A percentile compares a stretch with the other conserved stretches of the same genome.
Evolutionary conservation across 2,797 vertebrate genomes (phyloP).

Genomic region (Characodon lateralis): DNA sequence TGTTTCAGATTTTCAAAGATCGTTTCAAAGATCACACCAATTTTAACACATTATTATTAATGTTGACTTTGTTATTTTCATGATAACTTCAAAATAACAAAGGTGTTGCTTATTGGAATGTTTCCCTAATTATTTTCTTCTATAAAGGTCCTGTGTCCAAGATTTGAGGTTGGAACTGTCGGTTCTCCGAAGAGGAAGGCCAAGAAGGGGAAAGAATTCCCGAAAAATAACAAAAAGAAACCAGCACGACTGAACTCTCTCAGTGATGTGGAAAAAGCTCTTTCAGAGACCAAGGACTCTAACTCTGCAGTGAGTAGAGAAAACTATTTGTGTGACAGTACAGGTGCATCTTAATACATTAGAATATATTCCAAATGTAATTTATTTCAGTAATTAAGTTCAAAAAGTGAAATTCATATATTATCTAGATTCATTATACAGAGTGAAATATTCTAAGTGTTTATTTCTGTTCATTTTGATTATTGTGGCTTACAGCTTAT

Average conservation of each 20-base stretch:
- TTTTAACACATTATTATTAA: too few species aligned
- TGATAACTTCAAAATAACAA: not conserved
- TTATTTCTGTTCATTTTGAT: not conserved
- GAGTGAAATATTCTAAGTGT: not conserved
- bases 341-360: too few species aligned
- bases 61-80: not conserved
- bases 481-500: not conserved
- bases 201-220: constrained; percentile 89
- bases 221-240: constrained; percentile 87
- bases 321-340: too few species aligned
- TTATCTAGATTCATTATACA: not conserved
- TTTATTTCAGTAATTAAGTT: not conserved
- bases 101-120: not conserved
- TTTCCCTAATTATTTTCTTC: constrained; percentile 1
- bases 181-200: constrained; percentile 87
- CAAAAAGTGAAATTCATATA: not conserved
- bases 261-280: constrained; percentile 86
- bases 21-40: too few species aligned
- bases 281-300: constrained; percentile 89
- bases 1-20: too few species aligned
- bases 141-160: constrained; percentile 90
- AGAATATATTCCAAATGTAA: too few species aligned
- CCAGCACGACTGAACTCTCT: constrained; percentile 82
- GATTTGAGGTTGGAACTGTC: constrained; percentile 84
- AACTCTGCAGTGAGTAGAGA: constrained; percentile 85